Base-by-base conservation (phyloP, 2,113 vertebrate species). In the Vimba vimba region DNA sequence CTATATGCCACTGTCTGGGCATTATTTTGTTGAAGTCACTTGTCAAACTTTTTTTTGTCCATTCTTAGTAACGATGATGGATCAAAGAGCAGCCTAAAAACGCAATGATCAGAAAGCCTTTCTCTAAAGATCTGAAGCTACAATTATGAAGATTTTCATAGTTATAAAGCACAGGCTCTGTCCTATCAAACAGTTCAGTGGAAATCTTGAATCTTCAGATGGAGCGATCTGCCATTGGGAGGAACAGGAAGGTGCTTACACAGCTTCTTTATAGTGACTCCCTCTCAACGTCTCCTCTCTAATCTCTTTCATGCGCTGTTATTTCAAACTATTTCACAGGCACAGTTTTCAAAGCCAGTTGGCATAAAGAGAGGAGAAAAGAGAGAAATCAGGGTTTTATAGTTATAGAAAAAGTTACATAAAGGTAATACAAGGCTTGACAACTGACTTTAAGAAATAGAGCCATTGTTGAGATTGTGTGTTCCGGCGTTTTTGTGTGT, bases 231-330 rank as follows among this genome's bases (percentile, higher is more conserved):
- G 64, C 36, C 39, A 47, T 62, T 19, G 74, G 76, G 55, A 76
- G 79, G 84, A 85, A 89, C 87, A 86, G 88, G 86, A 90, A 85
- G 78, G 43, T 47, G 79, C 88, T 89, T 91, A 90, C 82, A 90
- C 87, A 87, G 88, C 80, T 91, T 89, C 80, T 82, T 87, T 82
- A 83, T 5, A 47, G 39, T 85, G 88, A 86, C 71, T 89, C 86
- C 83, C 84, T 82, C 79, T 79, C 27, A 59, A 55, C 88, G 74
- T 86, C 90, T 86, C 81, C 80, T 85, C 68, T 86, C 77, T 79
- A 75, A 52, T 75, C 85, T 36, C 86, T 87, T 43, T 85, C 76
- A 85, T 68, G 83, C 78, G 30, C 82, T 85, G 82, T 86, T 88
- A 85, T 83, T 71, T 83, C 27, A 81, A 79, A 52, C 69, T 27